Evolutionary conservation across 2,888 invertebrate species (phyloP), one percentile per base, ranked within the genome.

Genomic region (Drosophila mimetica): DNA sequence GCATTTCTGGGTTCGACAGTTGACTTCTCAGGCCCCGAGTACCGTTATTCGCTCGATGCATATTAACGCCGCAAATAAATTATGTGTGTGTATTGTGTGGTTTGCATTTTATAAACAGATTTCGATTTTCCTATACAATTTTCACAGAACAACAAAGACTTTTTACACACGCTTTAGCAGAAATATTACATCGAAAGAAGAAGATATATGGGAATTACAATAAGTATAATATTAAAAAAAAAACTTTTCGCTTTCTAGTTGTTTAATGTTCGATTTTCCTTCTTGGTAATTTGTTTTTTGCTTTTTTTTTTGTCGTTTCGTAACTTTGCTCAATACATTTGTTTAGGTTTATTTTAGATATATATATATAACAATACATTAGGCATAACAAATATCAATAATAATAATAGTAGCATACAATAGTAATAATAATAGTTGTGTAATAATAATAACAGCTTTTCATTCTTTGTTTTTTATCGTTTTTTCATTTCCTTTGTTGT

Each of bases 301-400:
- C 11, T 30, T 30, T n/a, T 9, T 67, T 58, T 73, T 25, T 50
- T 54, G 41, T 18, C 30, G 28, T 20, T 65, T 65, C 48, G 71
- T 65, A 77, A 80, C 72, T 59, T 61, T 65, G 46, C 48, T 71
- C 71, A 66, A 75, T 81, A 75, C 44, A 71, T 78, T 30, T 50
- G 52, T 51, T 61, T 54, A 65, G 58, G 44, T 73, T 58, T 55
- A 42, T 71, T 58, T 51, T 42, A 72, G 53, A 48, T 73, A 66
- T 59, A 51, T 61, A 70, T 73, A 77, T 70, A 76, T 81, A 84
- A 81, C 86, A 84, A 81, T 82, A 85, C 86, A 86, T 79, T 79
- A 86, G 80, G 86, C 64, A 86, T 82, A 82, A 82, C 82, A 82
- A 82, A 87, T 86, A 87, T 83, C 76, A 85, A 79, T 82, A 79